Evolutionary conservation across 2,113 vertebrate species (phyloP).

Genomic region (Apteryx mantelli): DNA sequence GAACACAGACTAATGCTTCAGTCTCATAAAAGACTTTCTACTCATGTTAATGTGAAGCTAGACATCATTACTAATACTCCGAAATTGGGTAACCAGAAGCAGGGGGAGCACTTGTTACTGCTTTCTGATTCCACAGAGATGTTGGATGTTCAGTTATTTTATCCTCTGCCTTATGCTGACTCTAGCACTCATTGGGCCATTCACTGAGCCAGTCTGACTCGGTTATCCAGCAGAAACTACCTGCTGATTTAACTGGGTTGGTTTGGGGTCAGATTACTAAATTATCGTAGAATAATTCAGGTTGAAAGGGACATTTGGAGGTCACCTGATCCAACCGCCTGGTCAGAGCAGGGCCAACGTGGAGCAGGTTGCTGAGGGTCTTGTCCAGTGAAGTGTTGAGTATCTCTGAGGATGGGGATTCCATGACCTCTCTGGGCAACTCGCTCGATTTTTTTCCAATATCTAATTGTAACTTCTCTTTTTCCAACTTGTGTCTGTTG

Average conservation of each 20-base stretch:
- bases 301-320: background rate
- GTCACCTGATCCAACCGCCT: background rate
- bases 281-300: background rate
- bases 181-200: background rate
- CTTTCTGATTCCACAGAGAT: background rate
- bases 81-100: background rate
- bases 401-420: background rate
- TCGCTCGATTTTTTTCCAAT: background rate
- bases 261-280: background rate
- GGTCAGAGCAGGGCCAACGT: background rate
- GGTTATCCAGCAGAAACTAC: background rate
- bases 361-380: background rate
- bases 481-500: background rate
- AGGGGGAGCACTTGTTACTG: background rate
- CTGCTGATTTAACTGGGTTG: background rate
- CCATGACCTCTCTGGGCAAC: background rate
- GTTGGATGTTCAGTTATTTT: background rate
- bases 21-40: background rate
- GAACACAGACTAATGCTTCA: background rate
- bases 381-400: background rate
- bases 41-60: background rate
- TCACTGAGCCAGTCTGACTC: background rate
- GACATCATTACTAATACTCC: background rate
- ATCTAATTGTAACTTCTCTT: background rate
- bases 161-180: accelerated